Evolutionary conservation across 1,140 invertebrate genomes (phyloP).

Genomic region (Diorhabda sublineata): DNA sequence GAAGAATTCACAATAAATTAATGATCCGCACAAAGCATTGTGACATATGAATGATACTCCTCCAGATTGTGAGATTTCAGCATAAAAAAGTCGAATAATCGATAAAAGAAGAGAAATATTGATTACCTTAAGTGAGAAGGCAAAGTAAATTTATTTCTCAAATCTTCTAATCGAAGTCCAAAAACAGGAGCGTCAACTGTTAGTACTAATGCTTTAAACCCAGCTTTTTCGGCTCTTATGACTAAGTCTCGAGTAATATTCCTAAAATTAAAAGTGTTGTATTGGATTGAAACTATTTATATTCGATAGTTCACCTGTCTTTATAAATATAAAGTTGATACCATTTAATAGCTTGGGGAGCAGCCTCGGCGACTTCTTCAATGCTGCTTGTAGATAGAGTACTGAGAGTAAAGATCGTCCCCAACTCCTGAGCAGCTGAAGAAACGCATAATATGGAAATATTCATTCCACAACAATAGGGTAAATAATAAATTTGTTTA

Average conservation of each 20-base stretch:
- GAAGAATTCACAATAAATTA: not conserved
- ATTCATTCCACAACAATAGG: no score
- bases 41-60: no score
- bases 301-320: slow-evolving; percentile 56
- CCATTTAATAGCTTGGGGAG: slow-evolving; percentile 76
- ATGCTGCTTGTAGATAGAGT: slow-evolving; percentile 84
- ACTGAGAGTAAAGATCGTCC: slow-evolving; percentile 77
- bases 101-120: not conserved
- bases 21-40: not conserved
- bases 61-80: no score
- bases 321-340: slow-evolving; percentile 90
- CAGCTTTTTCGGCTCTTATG: slow-evolving; percentile 74
- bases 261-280: slow-evolving; percentile 45
- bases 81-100: no score
- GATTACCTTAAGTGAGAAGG: slow-evolving; percentile 71
- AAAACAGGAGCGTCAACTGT: slow-evolving; percentile 88
- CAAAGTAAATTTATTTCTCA: slow-evolving; percentile 78
- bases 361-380: slow-evolving; percentile 77
- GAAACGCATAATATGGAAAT: not conserved
- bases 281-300: no score
- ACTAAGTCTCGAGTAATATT: slow-evolving; percentile 71
- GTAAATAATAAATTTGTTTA: no score
- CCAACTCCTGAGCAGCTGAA: slow-evolving; percentile 68
- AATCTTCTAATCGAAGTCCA: slow-evolving; percentile 74
- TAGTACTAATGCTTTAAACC: slow-evolving; percentile 82